phyloP scores from a whole-genome alignment of 2,888 invertebrate genomes.

The Drosophila rellima region DNA sequence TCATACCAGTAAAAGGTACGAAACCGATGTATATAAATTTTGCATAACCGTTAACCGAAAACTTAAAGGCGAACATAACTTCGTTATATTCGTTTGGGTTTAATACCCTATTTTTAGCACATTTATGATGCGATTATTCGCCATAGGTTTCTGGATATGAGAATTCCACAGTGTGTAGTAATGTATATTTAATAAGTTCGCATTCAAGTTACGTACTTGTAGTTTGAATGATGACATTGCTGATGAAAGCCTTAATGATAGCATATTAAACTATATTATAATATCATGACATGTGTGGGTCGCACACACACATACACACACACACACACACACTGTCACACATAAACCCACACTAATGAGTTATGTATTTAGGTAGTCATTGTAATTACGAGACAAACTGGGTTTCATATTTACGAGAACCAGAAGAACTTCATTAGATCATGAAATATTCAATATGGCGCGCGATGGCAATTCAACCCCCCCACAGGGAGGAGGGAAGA shows the following conservation, averaged over 20 bases:
- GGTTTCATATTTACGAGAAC: slow-evolving; percentile 38
- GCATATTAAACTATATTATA: slow-evolving; percentile 72
- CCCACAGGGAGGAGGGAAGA: slow-evolving; percentile 15
- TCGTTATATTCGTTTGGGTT: no score
- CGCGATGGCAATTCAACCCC: slow-evolving; percentile 56
- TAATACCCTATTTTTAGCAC: neutral
- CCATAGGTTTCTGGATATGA: neutral
- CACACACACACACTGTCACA: slow-evolving; percentile 20
- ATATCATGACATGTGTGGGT: slow-evolving; percentile 62
- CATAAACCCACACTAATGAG: slow-evolving; percentile 37
- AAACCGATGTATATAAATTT: no score
- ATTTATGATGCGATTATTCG: neutral
- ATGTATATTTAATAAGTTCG: slow-evolving; percentile 71
- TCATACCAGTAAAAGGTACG: no score
- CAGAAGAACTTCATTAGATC: slow-evolving; percentile 79
- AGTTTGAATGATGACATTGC: slow-evolving; percentile 79
- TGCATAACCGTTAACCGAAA: no score
- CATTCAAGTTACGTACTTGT: slow-evolving; percentile 60
- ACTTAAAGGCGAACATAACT: no score
- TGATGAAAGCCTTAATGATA: slow-evolving; percentile 80
- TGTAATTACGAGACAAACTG: slow-evolving; percentile 55
- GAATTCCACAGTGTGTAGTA: slow-evolving; percentile 8
- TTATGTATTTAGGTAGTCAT: slow-evolving; percentile 43
- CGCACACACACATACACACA: slow-evolving; percentile 26
- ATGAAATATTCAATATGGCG: slow-evolving; percentile 83